Evolutionary conservation across 2,797 vertebrate genomes (phyloP).

Genomic region (Aulostomus chinensis): DNA sequence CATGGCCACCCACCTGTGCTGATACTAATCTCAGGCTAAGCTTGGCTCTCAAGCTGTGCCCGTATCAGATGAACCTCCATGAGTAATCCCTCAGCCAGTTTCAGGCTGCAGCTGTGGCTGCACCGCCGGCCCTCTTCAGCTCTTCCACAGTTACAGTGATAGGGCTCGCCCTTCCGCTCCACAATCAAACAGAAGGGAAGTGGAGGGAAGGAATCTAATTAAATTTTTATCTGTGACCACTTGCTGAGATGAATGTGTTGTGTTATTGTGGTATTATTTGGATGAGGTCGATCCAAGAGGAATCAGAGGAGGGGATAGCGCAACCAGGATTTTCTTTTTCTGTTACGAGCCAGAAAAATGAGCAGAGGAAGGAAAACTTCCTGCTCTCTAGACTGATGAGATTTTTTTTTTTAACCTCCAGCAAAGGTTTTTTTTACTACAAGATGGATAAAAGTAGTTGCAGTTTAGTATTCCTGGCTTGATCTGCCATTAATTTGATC

Average conservation of each 20-base stretch:
- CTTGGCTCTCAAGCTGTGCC: slow-evolving; percentile 16
- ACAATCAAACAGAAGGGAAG: slow-evolving; percentile 29
- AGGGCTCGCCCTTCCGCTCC: not conserved
- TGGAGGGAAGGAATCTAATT: slow-evolving; percentile 51
- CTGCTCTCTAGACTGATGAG: not conserved
- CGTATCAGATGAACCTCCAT: slow-evolving; percentile 37
- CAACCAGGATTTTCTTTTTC: slow-evolving; percentile 1
- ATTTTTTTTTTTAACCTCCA: not conserved
- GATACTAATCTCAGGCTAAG: slow-evolving; percentile 28
- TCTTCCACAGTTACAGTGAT: slow-evolving; percentile 8
- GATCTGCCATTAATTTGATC: no score
- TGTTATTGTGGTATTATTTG: slow-evolving; percentile 51
- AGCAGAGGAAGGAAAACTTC: no score
- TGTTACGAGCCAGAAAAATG: not conserved
- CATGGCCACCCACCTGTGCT: slow-evolving; percentile 15
- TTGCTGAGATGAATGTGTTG: slow-evolving; percentile 57
- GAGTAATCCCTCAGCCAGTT: slow-evolving; percentile 25
- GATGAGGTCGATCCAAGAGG: slow-evolving; percentile 42
- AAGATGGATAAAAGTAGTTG: not conserved
- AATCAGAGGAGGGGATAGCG: slow-evolving; percentile 19
- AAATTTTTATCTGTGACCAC: slow-evolving; percentile 41
- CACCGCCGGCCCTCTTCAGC: not conserved
- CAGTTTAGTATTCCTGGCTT: not conserved
- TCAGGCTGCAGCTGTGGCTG: slow-evolving; percentile 1
- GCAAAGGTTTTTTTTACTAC: not conserved